Evolutionary conservation across 37 sponge, comb jelly and placozoan species (phyloP), one percentile per base, ranked within the genome.

Genomic region (Ianthella basta): DNA sequence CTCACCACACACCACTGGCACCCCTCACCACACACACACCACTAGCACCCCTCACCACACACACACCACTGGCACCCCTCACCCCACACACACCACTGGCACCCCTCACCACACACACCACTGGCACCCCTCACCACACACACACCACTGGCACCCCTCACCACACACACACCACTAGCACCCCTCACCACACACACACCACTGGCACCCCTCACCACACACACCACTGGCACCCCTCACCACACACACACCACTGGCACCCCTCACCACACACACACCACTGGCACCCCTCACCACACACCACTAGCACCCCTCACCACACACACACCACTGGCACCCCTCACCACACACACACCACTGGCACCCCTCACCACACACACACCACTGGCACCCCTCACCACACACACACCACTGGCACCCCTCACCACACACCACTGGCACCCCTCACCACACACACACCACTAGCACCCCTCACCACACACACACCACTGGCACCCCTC

Each of bases 121-220:
- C 37, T 37, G 64, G 63, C 82, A n/a, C 82, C 64, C 40, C 20
- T n/a, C n/a, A n/a, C n/a, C n/a, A n/a, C 50, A n/a, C n/a, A n/a
- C 8, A 10, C 50, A 44, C 50, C 50, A 44, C 50, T 0, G 44
- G n/a, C n/a, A n/a, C n/a, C n/a, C n/a, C n/a, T n/a, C 23, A 32
- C 44, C 44, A 61, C 0, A n/a, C 25, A 0, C 57, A 61, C 4
- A 38, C 40, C 40, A 21, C 37, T 37, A 40, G 63, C 82, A n/a
- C 82, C 64, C 40, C 20, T n/a, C n/a, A n/a, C n/a, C n/a, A n/a
- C 50, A n/a, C n/a, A n/a, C 8, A 10, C 50, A 44, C 50, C 50
- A 44, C 50, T 0, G 44, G n/a, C n/a, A n/a, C n/a, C n/a, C n/a
- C n/a, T n/a, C 23, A 32, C 44, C 44, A 61, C 0, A n/a, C 25